Conservation (phyloP, 2,888 invertebrate species). For the Drosophila dives region DNA sequence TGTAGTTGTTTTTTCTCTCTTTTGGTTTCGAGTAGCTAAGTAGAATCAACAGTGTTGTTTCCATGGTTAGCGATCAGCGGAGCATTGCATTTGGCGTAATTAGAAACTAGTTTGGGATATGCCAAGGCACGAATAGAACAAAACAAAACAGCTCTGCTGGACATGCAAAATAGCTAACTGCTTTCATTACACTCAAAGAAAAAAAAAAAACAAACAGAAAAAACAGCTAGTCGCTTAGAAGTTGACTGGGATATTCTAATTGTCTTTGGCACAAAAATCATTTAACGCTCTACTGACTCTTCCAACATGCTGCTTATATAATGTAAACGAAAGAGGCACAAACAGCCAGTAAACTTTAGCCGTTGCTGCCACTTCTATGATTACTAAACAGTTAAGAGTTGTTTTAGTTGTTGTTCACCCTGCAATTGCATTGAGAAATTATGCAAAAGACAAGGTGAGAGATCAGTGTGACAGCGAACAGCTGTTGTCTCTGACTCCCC, state of each 20-base stretch:
- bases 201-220: constrained; percentile 10
- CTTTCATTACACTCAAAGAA: constrained; percentile 52
- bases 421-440: constrained; percentile 60
- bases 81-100: constrained; percentile 74
- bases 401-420: constrained; percentile 10
- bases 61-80: constrained; percentile 49
- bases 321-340: constrained; percentile 36
- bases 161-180: constrained; percentile 59
- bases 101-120: constrained; percentile 59
- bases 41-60: constrained; percentile 20
- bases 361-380: constrained; percentile 28
- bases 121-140: constrained; percentile 39
- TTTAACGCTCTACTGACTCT: constrained; percentile 70
- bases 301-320: constrained; percentile 47
- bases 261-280: constrained; percentile 61
- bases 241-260: constrained; percentile 44
- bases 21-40: constrained; percentile 16
- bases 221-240: constrained; percentile 14
- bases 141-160: constrained; percentile 42
- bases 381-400: constrained; percentile 47
- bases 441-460: constrained; percentile 65
- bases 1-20: constrained; percentile 2
- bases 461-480: constrained; percentile 73
- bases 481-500: constrained; percentile 56
- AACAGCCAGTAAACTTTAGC: constrained; percentile 33